These are phyloP conservation scores for Porites lobata DNA, from an alignment of 92 coral and sea anemone species.

Conservation along the genomic window DNA sequence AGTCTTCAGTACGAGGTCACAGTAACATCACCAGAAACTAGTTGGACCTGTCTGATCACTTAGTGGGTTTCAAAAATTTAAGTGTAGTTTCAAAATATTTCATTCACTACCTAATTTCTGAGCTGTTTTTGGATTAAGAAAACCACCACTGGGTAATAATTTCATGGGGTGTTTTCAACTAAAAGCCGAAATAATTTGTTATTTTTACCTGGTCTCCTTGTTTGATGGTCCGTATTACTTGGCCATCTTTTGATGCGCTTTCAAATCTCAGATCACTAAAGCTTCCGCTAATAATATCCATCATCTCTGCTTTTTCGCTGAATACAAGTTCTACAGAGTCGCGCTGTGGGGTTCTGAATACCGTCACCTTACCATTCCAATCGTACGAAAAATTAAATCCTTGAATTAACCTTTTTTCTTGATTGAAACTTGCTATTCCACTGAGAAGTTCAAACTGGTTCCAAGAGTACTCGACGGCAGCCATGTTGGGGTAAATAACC, in stretches of 20 bases:
- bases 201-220: conserved; percentile 71
- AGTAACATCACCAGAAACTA: too few species aligned
- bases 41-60: too few species aligned
- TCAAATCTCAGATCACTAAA: conserved; percentile 24
- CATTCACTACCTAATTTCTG: too few species aligned
- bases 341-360: conserved; percentile 37
- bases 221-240: conserved; percentile 25
- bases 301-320: conserved; percentile 34
- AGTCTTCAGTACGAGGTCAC: too few species aligned
- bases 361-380: conserved; percentile 71
- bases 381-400: conserved; percentile 62
- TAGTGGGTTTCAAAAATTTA: too few species aligned
- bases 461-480: conserved; percentile 65
- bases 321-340: conserved; percentile 39
- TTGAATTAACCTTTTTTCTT: conserved; percentile 44
- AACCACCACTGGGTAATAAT: too few species aligned
- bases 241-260: conserved; percentile 16
- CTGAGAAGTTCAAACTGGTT: conserved; percentile 69
- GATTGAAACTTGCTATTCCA: conserved; percentile 47
- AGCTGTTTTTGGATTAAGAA: too few species aligned
- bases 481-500: conserved; percentile 66
- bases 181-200: too few species aligned
- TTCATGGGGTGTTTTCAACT: not conserved
- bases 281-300: conserved; percentile 24
- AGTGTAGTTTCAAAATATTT: too few species aligned